These are phyloP conservation scores for Mythimna ferrago DNA, from an alignment of 2,888 invertebrate species.

Conservation along the genomic window DNA sequence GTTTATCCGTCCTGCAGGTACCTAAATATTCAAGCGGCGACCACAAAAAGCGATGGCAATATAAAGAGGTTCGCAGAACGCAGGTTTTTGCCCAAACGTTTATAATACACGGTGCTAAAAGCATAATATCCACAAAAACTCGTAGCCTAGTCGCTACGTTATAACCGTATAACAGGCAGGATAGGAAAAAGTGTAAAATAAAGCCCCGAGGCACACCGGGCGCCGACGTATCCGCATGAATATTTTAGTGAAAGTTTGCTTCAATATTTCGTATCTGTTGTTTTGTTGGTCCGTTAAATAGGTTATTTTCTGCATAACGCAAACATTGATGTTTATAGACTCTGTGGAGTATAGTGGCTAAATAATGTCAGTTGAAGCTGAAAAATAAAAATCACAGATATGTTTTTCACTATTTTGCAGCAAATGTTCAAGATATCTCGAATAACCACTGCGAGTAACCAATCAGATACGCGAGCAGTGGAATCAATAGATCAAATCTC, in stretches of 20 bases:
- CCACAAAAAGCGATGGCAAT: constrained; percentile 66
- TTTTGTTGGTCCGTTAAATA: constrained; percentile 59
- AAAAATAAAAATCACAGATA: not conserved
- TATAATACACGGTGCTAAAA: constrained; percentile 85
- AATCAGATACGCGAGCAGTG: constrained; percentile 11
- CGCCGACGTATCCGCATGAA: constrained; percentile 52
- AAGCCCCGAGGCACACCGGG: constrained; percentile 66
- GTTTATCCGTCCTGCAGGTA: constrained; percentile 26
- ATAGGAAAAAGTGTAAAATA: constrained; percentile 80
- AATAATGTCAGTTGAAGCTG: not conserved
- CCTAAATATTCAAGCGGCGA: constrained; percentile 48
- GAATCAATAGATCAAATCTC: constrained; percentile 44
- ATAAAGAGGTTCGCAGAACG: constrained; percentile 71
- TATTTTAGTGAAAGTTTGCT: constrained; percentile 61
- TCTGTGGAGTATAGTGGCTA: constrained; percentile 2
- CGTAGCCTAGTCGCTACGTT: constrained; percentile 74
- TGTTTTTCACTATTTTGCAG: not conserved
- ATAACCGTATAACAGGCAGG: constrained; percentile 78
- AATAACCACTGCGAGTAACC: not conserved
- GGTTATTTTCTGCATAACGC: constrained; percentile 48
- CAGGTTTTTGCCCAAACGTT: constrained; percentile 78
- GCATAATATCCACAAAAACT: constrained; percentile 87
- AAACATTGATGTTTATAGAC: constrained; percentile 45
- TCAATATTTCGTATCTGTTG: constrained; percentile 51
- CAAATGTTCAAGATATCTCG: constrained; percentile 3